Evolutionary conservation across 2,888 invertebrate genomes (phyloP).

Genomic region (Eupithecia exiguata): DNA sequence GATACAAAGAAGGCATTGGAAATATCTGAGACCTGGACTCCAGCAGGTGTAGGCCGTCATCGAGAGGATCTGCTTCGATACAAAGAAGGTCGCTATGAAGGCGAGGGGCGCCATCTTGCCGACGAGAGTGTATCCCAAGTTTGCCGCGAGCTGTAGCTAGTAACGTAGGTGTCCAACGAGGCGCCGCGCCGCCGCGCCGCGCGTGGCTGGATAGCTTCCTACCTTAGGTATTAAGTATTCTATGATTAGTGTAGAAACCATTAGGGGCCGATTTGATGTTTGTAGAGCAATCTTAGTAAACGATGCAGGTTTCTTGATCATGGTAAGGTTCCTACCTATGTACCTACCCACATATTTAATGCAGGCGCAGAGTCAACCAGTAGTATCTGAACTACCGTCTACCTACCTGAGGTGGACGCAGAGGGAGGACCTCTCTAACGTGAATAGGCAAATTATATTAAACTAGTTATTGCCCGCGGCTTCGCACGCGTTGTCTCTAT

Average conservation of each 20-base stretch:
- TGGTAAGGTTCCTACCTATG: too few species aligned
- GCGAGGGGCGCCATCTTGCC: constrained; percentile 54
- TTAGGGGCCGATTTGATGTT: constrained; percentile 19
- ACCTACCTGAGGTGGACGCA: too few species aligned
- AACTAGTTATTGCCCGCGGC: too few species aligned
- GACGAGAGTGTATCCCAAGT: background rate
- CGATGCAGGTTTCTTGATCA: background rate
- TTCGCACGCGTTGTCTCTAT: too few species aligned
- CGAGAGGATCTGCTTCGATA: constrained; percentile 59
- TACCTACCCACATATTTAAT: too few species aligned
- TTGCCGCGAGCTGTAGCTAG: background rate
- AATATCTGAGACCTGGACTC: constrained; percentile 56
- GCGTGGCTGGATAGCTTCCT: background rate
- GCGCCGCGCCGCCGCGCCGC: background rate
- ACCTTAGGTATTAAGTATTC: background rate
- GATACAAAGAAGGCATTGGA: constrained; percentile 63
- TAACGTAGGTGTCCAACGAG: background rate
- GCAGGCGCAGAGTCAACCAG: too few species aligned
- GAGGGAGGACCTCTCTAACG: too few species aligned
- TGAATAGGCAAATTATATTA: too few species aligned
- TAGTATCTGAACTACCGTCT: too few species aligned
- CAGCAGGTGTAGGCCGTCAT: constrained; percentile 68
- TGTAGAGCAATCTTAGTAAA: constrained; percentile 31
- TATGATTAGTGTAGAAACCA: constrained; percentile 13
- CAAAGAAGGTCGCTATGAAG: constrained; percentile 61